Conservation (phyloP, 2,797 vertebrate genomes). For the Podargus strigoides region DNA sequence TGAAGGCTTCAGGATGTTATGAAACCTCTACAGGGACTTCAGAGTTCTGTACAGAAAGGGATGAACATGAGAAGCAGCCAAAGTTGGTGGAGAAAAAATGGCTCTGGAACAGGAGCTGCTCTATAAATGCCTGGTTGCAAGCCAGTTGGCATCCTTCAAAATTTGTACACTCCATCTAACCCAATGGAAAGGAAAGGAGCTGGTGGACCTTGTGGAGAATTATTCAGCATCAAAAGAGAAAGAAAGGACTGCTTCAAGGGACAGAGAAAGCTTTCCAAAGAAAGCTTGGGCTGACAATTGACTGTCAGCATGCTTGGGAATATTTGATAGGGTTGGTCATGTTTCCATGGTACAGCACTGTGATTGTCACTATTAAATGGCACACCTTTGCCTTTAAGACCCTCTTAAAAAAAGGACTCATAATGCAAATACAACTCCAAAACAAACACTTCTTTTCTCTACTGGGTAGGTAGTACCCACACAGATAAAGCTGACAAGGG, state of each 20-base stretch:
- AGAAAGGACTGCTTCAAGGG: neutral
- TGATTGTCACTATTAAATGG: neutral
- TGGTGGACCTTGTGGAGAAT: neutral
- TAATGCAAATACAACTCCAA: neutral
- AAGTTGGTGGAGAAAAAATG: neutral
- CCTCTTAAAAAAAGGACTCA: neutral
- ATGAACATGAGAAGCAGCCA: constrained; percentile 23
- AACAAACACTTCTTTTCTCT: neutral
- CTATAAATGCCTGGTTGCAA: neutral
- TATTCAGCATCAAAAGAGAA: neutral
- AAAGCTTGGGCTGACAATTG: neutral
- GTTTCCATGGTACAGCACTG: neutral
- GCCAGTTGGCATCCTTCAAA: constrained; percentile 18
- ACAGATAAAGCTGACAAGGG: neutral
- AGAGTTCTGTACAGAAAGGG: neutral
- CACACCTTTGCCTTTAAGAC: neutral
- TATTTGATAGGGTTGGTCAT: neutral
- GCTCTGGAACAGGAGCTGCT: neutral
- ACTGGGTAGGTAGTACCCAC: neutral
- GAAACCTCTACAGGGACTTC: constrained; percentile 52
- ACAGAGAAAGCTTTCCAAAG: neutral
- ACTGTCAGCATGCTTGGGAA: neutral
- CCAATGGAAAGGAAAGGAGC: neutral
- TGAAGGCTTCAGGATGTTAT: constrained; percentile 47
- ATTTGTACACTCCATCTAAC: neutral